phyloP scores from a whole-genome alignment of 2,888 invertebrate species.

The Stramonita haemastoma region DNA sequence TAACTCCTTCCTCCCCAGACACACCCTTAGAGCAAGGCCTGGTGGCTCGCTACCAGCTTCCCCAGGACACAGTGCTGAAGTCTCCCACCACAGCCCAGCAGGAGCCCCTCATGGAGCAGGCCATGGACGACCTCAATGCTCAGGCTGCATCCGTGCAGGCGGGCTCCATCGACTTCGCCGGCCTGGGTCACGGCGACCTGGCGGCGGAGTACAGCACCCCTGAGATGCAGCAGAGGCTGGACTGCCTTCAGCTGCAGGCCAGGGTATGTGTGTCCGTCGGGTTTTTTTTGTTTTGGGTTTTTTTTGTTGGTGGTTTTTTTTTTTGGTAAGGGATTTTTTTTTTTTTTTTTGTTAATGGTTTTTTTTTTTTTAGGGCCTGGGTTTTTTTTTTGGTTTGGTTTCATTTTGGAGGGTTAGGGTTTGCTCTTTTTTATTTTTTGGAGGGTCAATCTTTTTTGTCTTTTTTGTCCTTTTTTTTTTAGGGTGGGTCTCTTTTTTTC shows the following conservation, averaged over 20 bases:
- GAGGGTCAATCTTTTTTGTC: too few relatives aligned
- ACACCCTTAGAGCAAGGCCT: conserved; percentile 63
- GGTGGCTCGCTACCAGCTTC: conserved; percentile 63
- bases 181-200: conserved; percentile 53
- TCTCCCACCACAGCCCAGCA: conserved; percentile 45
- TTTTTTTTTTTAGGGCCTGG: too few relatives aligned
- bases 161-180: conserved; percentile 26
- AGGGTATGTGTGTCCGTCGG: conserved; percentile 66
- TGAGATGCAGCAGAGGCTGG: conserved; percentile 68
- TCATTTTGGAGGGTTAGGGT: too few relatives aligned
- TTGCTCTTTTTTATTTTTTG: too few relatives aligned
- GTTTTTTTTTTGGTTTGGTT: too few relatives aligned
- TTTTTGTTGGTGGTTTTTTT: too few relatives aligned
- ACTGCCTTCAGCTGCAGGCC: conserved; percentile 72
- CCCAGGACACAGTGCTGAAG: conserved; percentile 52
- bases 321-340: too few relatives aligned
- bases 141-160: conserved; percentile 30
- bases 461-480: too few relatives aligned
- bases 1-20: conserved; percentile 54
- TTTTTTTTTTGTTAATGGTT: too few relatives aligned
- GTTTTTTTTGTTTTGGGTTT: too few relatives aligned
- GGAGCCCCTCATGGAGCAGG: conserved; percentile 26
- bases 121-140: conserved; percentile 18
- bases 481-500: too few relatives aligned
- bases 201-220: conserved; percentile 50